Base-by-base conservation (phyloP, 1,140 invertebrate genomes). In the Aphis craccivora region DNA sequence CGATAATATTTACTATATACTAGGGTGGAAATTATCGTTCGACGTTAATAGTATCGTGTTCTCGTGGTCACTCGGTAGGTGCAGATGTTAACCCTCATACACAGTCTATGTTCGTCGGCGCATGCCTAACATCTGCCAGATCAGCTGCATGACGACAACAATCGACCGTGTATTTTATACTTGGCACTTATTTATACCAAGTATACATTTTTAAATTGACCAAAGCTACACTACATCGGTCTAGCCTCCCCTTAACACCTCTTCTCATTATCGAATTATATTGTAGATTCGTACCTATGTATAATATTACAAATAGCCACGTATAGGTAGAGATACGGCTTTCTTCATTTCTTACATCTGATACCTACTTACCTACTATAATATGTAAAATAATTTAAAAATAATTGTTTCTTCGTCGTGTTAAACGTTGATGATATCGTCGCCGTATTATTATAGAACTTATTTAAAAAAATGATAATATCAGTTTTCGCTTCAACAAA, bases 51-150 rank as follows among this genome's bases (percentile, higher is more conserved):
- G 23, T 88, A 88, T 88, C 88, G 53, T 90, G 88, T 90, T 67
- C 8, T 40, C 35, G 88, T 55, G 91, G 91, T 93, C 91, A 93
- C 35, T 84, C 55, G 25, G 8, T 14, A 30, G 81, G 43, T 81
- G 60, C 91, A 93, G 91, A 93, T 93, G 91, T 86, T 93, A 40
- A 67, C 90, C 90, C 90, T 35, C 20, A 43, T 35, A 48, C n/a
- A 22, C n/a, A 37, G n/a, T n/a, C 22, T n/a, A 40, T 45, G 76
- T 81, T 84, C 60, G 11, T 9, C 35, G 45, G 91, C 81, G 37
- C 91, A 84, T 55, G 91, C 81, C 48, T 20, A 93, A 93, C 91
- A 93, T 93, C 91, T 93, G 91, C 81, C 89, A 20, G 37, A 40
- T 90, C 88, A 90, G 88, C 88, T 90, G 88, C 37, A 35, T 37